Evolutionary conservation across 2,888 invertebrate species (phyloP), one percentile per base, ranked within the genome.

Genomic region (Macrophya annulata): DNA sequence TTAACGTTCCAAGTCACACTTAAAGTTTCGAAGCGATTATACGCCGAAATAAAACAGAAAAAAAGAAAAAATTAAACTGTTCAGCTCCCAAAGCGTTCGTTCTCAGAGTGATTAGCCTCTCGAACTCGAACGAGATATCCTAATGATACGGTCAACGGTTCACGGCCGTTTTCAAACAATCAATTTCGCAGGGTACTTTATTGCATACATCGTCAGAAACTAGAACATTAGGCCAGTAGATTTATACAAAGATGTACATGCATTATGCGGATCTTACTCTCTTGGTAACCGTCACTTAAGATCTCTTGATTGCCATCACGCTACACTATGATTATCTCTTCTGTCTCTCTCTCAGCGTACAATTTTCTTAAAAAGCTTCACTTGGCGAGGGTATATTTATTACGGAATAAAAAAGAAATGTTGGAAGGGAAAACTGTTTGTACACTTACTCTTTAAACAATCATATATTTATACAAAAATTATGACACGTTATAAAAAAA

Each of bases 271-370:
- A 77, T 77, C 37, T 21, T 55, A 37, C 55, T 77, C 25, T 12
- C n/a, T 21, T 21, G n/a, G 51, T n/a, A 77, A 77, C 77, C 55
- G 77, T 55, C 77, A 77, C 48, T 77, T 77, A 37, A 51, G 77
- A 55, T 48, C 55, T 8, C 31, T 25, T 31, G 37, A 77, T 77
- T 31, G 15, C n/a, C n/a, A 31, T 37, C 48, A 17, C 55, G 77
- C 77, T 4, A 74, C 72, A 8, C 21, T 68, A 68, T 68, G 31
- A 68, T 68, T 37, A 37, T 10, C 37, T 45, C 72, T 3, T 1
- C 45, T 45, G 45, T 45, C 45, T 45, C 72, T 45, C 9, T 71
- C 43, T 21, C 9, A 12, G 8, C 21, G 45, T 45, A 21, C 8
- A 15, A 74, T 74, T 45, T 74, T 8, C 37, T 8, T 1, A 45